A percentile compares a stretch with the other conserved stretches of the same genome.
These are phyloP conservation scores for Pseudocheirus occidentalis DNA, from an alignment of 2,797 vertebrate genomes.

Conservation along the genomic window DNA sequence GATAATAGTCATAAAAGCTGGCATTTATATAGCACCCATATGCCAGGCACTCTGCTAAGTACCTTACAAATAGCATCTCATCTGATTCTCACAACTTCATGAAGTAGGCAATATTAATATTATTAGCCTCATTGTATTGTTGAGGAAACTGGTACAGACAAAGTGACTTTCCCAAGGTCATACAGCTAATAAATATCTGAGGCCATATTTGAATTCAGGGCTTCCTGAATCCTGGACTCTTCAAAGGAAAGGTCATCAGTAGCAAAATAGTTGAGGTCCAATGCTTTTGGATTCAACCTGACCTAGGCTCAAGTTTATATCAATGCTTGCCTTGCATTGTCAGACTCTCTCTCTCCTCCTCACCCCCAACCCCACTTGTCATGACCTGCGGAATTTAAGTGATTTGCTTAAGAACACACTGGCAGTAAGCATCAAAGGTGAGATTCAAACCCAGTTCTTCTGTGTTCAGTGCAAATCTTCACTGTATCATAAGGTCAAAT, in stretches of 20 bases:
- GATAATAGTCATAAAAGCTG: background rate
- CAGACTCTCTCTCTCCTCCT: background rate
- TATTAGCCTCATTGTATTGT: background rate
- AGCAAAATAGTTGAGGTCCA: background rate
- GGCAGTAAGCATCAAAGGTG: background rate
- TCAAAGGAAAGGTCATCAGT: background rate
- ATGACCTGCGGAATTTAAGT: background rate
- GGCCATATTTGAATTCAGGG: background rate
- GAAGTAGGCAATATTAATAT: background rate
- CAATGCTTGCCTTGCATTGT: background rate
- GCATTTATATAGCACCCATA: background rate
- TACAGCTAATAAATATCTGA: background rate
- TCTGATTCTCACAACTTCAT: background rate
- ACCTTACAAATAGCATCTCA: background rate
- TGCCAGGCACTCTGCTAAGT: background rate
- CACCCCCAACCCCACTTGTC: background rate
- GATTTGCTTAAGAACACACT: background rate
- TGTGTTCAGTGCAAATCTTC: background rate
- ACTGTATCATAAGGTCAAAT: background rate
- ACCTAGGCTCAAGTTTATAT: background rate
- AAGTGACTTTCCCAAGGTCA: background rate
- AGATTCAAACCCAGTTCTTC: background rate
- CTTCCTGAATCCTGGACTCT: background rate
- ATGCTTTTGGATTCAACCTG: background rate
- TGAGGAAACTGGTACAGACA: background rate